These are phyloP conservation scores for Tyrannus savana DNA, from an alignment of 2,113 vertebrate genomes.

Conservation along the genomic window DNA sequence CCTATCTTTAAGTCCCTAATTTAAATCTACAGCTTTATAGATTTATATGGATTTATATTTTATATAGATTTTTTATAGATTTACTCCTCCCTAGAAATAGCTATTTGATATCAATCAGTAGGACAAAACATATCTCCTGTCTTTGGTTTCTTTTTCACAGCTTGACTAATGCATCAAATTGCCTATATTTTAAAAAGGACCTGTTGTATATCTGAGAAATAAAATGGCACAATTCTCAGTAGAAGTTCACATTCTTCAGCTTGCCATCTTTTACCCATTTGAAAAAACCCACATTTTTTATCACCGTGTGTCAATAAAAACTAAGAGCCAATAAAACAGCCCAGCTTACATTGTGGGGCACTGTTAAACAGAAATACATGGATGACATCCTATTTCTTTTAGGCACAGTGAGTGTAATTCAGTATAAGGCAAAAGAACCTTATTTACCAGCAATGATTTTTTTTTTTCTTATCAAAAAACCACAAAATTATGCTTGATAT, in stretches of 20 bases:
- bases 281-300: constrained; percentile 45
- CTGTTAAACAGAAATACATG: constrained; percentile 18
- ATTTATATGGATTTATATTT: neutral
- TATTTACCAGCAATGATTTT: neutral
- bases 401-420: neutral
- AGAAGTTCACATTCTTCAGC: neutral
- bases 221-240: neutral
- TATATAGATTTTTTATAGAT: neutral
- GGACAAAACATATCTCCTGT: neutral
- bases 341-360: neutral
- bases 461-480: neutral
- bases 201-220: neutral
- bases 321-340: constrained; percentile 45
- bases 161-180: constrained; percentile 14
- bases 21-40: neutral
- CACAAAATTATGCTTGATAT: neutral
- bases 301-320: constrained; percentile 26
- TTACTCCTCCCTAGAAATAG: neutral
- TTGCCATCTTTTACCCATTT: constrained; percentile 25
- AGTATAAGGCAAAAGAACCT: neutral
- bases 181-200: constrained; percentile 27
- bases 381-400: constrained; percentile 7
- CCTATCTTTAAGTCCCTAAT: neutral
- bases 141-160: neutral
- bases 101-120: constrained; percentile 21